Evolutionary conservation across 2,888 invertebrate species (phyloP).

Genomic region (Rutpela maculata): DNA sequence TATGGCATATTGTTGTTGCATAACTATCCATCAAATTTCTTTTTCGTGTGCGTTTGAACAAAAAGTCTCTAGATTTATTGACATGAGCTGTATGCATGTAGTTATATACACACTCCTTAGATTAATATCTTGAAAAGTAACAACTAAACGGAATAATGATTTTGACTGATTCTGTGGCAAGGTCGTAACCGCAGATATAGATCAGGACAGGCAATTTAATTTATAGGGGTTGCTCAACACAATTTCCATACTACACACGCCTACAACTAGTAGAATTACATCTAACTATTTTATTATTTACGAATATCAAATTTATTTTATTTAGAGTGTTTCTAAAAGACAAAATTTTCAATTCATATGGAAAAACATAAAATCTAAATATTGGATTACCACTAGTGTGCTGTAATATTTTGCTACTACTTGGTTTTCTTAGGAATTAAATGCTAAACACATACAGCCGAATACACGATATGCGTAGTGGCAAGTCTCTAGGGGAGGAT

Average conservation of each 20-base stretch:
- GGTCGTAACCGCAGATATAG: neutral
- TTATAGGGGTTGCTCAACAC: neutral
- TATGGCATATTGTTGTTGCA: too few species aligned
- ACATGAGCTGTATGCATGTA: neutral
- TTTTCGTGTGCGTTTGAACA: neutral
- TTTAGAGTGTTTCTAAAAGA: neutral
- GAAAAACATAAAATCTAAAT: too few species aligned
- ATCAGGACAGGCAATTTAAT: neutral
- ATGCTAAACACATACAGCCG: too few species aligned
- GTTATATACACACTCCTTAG: neutral
- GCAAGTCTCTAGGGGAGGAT: too few species aligned
- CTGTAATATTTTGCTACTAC: too few species aligned
- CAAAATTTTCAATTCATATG: too few species aligned
- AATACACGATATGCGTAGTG: too few species aligned
- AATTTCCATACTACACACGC: neutral
- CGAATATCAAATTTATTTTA: neutral
- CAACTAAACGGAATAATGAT: neutral
- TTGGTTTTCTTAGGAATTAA: too few species aligned
- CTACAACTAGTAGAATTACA: neutral
- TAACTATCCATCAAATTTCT: neutral
- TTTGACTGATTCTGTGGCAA: neutral
- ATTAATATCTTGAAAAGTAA: neutral
- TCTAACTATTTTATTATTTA: neutral
- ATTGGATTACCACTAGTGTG: too few species aligned
- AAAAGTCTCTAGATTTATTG: neutral